phyloP scores from a whole-genome alignment of 53 echinoderm and acorn worm species.

The Henricia sp. region DNA sequence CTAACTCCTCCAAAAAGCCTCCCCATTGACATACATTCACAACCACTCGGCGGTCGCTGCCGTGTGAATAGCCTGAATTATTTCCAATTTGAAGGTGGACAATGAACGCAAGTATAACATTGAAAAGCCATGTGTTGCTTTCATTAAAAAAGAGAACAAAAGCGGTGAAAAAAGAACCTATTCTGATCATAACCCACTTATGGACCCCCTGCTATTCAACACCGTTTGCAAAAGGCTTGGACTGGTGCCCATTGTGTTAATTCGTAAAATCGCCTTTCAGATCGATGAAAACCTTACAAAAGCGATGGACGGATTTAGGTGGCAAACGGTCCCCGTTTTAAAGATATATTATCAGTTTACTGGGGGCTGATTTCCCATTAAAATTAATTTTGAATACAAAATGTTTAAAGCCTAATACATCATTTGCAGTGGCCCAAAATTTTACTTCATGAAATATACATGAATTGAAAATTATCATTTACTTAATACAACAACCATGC shows the following conservation, averaged over 20 bases:
- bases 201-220: neutral
- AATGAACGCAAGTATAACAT: slow-evolving; percentile 47
- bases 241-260: slow-evolving; percentile 4
- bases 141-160: slow-evolving; percentile 40
- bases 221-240: slow-evolving; percentile 45
- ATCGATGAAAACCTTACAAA: slow-evolving; percentile 23
- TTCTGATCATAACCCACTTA: slow-evolving; percentile 19
- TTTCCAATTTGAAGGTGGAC: slow-evolving; percentile 67
- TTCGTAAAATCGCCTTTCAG: neutral
- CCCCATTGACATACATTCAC: slow-evolving; percentile 46
- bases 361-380: no score
- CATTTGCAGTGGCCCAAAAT: no score
- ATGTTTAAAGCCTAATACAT: no score
- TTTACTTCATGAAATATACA: no score
- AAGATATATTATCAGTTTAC: no score
- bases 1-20: slow-evolving; percentile 50
- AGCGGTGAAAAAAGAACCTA: slow-evolving; percentile 34
- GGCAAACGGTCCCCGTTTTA: neutral
- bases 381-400: no score
- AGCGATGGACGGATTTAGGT: slow-evolving; percentile 46
- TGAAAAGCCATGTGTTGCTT: slow-evolving; percentile 68
- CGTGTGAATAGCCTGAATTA: slow-evolving; percentile 55
- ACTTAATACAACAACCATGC: no score
- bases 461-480: no score
- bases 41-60: slow-evolving; percentile 26